Conservation (phyloP, 2,113 vertebrate species). For the Ictalurus punctatus region DNA sequence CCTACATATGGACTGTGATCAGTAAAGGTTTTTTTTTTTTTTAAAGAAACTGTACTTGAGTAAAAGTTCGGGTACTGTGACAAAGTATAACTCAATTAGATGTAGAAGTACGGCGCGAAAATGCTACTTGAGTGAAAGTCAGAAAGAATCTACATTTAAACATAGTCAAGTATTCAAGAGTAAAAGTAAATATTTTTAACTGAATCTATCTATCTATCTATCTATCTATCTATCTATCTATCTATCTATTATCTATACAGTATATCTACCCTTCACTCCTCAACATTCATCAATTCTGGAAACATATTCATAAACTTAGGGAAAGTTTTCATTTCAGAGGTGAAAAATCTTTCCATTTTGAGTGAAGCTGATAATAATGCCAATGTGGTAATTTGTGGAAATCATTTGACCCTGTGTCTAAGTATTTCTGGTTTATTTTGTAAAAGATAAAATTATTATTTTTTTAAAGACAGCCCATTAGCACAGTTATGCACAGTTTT, state of each 20-base stretch:
- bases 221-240: too few relatives aligned
- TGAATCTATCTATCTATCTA: not conserved
- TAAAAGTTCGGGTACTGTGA: not conserved
- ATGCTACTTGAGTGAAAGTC: not conserved
- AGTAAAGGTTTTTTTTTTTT: not conserved
- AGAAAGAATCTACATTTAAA: not conserved
- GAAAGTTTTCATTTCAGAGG: not conserved
- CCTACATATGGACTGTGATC: not conserved
- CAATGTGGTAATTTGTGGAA: not conserved
- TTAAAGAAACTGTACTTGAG: not conserved
- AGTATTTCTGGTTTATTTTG: not conserved
- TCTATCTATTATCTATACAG: too few relatives aligned
- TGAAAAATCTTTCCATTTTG: not conserved
- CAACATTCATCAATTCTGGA: not conserved
- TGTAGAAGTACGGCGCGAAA: not conserved
- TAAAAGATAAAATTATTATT: too few relatives aligned
- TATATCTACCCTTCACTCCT: not conserved
- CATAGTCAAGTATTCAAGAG: not conserved
- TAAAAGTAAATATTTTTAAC: not conserved
- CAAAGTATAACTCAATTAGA: not conserved
- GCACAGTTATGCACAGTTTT: not conserved
- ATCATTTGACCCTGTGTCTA: not conserved
- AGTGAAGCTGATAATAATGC: not conserved
- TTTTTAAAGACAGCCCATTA: not conserved
- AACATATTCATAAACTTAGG: not conserved